These are phyloP conservation scores for Aegithalos caudatus DNA, from an alignment of 2,113 vertebrate species.

Conservation along the genomic window DNA sequence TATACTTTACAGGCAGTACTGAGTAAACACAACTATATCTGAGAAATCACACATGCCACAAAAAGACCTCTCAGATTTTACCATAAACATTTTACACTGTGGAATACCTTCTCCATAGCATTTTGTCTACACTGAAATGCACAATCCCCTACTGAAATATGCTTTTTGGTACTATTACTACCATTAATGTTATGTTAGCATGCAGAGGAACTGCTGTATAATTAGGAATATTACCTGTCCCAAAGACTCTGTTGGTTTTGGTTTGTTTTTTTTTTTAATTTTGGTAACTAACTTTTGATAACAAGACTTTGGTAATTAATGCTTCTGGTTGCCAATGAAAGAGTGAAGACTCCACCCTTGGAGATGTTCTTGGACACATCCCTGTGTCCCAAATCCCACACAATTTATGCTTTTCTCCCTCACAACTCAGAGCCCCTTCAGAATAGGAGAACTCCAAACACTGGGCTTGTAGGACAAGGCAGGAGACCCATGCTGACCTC, in stretches of 20 bases:
- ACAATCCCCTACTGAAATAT: background rate
- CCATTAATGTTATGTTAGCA: background rate
- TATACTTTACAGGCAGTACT: background rate
- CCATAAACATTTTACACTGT: background rate
- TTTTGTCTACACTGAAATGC: background rate
- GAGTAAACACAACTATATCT: conserved; percentile 1
- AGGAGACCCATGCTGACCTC: conserved; percentile 32
- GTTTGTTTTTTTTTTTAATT: too few species aligned
- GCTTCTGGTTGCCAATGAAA: background rate
- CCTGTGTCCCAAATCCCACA: too few species aligned
- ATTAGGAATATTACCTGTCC: background rate
- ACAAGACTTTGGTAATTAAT: background rate
- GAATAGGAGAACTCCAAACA: background rate
- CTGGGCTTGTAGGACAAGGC: background rate
- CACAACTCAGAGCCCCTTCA: background rate
- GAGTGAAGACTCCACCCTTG: background rate
- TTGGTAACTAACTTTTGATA: background rate
- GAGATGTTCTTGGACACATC: background rate
- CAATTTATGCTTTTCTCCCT: background rate
- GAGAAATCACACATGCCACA: background rate
- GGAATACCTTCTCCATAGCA: background rate
- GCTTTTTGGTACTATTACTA: background rate
- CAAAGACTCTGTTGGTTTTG: too few species aligned
- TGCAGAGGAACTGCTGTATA: background rate
- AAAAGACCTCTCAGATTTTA: background rate